Percentiles rank a stretch among this genome's conserved stretches.
Evolutionary conservation across 2,888 invertebrate species (phyloP).

Genomic region (Osedax frankpressi): DNA sequence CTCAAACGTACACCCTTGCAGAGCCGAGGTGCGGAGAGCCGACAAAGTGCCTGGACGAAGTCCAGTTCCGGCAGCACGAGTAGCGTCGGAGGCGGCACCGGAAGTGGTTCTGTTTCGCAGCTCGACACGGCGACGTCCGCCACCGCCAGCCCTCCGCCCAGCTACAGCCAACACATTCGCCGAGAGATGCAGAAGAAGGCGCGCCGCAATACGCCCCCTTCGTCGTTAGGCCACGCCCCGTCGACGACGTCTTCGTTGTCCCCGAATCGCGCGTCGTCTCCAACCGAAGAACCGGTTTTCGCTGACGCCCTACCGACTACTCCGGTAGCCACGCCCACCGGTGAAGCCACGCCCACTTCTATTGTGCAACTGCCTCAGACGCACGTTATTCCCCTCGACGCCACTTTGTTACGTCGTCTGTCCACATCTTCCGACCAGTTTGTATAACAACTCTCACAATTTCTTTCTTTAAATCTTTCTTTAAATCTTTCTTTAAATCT

Average conservation of each 20-base stretch:
- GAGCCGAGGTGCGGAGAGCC: too few species aligned
- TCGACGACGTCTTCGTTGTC: not conserved
- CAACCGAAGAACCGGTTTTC: too few species aligned
- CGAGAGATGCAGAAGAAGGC: not conserved
- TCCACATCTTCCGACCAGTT: not conserved
- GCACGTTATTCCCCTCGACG: not conserved
- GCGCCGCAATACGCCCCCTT: not conserved
- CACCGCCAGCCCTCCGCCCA: not conserved
- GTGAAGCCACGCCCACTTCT: not conserved
- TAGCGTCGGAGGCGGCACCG: not conserved
- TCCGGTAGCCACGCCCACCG: not conserved
- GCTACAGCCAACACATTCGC: slow-evolving; percentile 12
- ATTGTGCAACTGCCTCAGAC: not conserved
- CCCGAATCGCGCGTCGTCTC: too few species aligned
- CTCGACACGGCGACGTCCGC: not conserved
- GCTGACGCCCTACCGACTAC: not conserved
- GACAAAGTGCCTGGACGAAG: too few species aligned
- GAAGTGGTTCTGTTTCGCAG: not conserved
- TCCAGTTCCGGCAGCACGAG: not conserved
- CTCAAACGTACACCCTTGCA: too few species aligned
- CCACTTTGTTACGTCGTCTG: not conserved
- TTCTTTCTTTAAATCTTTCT: too few species aligned
- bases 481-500: too few species aligned
- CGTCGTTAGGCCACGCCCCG: not conserved
- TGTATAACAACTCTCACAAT: too few species aligned